These are phyloP conservation scores for Hipposideros larvatus DNA, from an alignment of 2,797 vertebrate species.

Conservation along the genomic window DNA sequence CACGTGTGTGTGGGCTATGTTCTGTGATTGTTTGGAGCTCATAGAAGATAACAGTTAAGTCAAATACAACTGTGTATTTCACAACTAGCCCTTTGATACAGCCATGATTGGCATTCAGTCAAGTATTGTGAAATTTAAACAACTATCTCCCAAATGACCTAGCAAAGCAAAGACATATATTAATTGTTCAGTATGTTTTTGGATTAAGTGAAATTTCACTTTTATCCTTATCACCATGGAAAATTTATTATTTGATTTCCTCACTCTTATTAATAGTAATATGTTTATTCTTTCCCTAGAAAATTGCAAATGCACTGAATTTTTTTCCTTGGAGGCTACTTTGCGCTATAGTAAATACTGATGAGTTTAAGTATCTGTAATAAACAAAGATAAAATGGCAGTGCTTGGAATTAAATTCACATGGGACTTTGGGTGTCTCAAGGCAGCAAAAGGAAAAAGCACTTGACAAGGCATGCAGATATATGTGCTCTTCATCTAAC, in stretches of 20 bases:
- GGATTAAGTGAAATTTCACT: conserved; percentile 4
- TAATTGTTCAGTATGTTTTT: not conserved
- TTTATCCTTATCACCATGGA: not conserved
- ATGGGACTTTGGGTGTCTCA: not conserved
- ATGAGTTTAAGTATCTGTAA: not conserved
- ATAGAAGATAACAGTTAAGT: not conserved
- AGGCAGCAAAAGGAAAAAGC: not conserved
- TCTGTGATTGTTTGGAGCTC: not conserved
- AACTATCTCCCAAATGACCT: not conserved
- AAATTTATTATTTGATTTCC: not conserved
- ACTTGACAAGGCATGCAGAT: not conserved
- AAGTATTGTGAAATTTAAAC: not conserved
- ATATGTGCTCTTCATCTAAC: not conserved
- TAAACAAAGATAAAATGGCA: not conserved
- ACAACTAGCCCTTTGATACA: not conserved
- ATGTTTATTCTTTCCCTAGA: not conserved
- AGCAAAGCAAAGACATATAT: not conserved
- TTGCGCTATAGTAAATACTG: not conserved
- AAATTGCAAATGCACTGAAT: not conserved
- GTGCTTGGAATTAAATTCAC: not conserved
- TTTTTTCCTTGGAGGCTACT: not conserved
- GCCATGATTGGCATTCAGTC: not conserved
- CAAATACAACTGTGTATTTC: not conserved
- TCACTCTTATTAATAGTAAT: not conserved
- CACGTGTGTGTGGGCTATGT: not conserved